Evolutionary conservation across 2,113 vertebrate genomes (phyloP).

Genomic region (Cyprinodon brontotheroides): DNA sequence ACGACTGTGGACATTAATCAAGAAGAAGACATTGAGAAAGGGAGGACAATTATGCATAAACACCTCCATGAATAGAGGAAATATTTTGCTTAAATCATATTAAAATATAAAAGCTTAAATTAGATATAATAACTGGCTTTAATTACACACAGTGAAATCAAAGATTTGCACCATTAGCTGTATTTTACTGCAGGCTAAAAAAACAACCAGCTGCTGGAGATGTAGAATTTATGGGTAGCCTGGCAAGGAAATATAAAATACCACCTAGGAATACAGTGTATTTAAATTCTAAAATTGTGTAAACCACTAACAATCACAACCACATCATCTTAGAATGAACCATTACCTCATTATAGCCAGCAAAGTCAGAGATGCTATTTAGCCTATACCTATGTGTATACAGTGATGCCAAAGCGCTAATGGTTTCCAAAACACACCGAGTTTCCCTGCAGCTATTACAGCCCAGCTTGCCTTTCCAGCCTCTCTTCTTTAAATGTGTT

Average conservation of each 20-base stretch:
- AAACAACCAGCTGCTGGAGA: constrained; percentile 47
- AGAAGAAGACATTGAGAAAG: neutral
- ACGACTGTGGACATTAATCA: constrained; percentile 81
- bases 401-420: constrained; percentile 48
- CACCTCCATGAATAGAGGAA: neutral
- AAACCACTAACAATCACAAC: constrained; percentile 23
- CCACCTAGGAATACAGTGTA: constrained; percentile 48
- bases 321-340: constrained; percentile 18
- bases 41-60: neutral
- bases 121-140: too few species aligned
- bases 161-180: constrained; percentile 69
- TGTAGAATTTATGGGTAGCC: constrained; percentile 51
- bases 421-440: constrained; percentile 50
- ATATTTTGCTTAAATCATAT: neutral
- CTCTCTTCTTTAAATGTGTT: constrained; percentile 31
- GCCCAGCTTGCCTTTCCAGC: constrained; percentile 54
- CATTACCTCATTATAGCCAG: constrained; percentile 21
- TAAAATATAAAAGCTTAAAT: neutral
- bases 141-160: constrained; percentile 44
- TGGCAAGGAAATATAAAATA: constrained; percentile 50
- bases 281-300: constrained; percentile 54
- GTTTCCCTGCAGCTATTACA: constrained; percentile 49
- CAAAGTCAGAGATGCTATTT: constrained; percentile 13
- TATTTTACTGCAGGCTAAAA: constrained; percentile 52
- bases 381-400: constrained; percentile 26